Percentiles rank a stretch among this genome's conserved stretches.
Evolutionary conservation across 2,113 vertebrate genomes (phyloP).

Genomic region (Tricholaema leucomelas): DNA sequence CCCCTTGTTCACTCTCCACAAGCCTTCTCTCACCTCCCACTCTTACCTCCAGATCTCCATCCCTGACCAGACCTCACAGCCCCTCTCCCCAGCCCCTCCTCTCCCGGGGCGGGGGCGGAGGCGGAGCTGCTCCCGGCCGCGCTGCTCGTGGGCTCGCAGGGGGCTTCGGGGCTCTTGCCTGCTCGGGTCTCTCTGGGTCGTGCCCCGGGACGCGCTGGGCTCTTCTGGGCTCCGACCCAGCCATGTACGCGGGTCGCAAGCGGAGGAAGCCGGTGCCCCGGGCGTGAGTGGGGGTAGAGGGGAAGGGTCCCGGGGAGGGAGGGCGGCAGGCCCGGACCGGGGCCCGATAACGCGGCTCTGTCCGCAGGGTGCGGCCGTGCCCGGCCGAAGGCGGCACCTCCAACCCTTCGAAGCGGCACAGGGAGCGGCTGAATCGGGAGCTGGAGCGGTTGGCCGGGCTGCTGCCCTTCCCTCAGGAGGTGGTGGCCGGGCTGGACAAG

Average conservation of each 20-base stretch:
- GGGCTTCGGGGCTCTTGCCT: not conserved
- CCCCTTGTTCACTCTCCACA: not conserved
- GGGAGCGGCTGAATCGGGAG: slow-evolving; percentile 74
- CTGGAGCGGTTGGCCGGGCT: slow-evolving; percentile 69
- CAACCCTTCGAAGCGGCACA: slow-evolving; percentile 75
- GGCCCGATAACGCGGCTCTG: not conserved
- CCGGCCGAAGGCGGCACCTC: slow-evolving; percentile 55
- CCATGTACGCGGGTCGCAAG: not conserved
- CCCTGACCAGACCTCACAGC: not conserved
- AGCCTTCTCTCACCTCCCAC: not conserved
- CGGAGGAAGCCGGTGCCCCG: slow-evolving; percentile 13
- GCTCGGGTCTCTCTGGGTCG: not conserved
- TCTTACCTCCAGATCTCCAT: too few relatives aligned
- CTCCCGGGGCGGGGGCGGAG: not conserved
- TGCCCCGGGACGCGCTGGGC: not conserved
- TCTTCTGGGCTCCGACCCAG: not conserved
- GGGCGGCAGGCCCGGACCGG: too few relatives aligned
- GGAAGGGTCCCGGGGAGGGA: not conserved
- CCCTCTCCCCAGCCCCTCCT: not conserved
- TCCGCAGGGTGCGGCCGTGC: slow-evolving; percentile 30
- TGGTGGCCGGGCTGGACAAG: slow-evolving; percentile 73
- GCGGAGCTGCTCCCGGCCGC: not conserved
- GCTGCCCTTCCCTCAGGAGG: slow-evolving; percentile 70
- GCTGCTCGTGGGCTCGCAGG: too few relatives aligned
- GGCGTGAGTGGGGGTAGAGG: not conserved